Evolutionary conservation across 2,888 invertebrate genomes (phyloP).

Genomic region (Diarsia dahlii): DNA sequence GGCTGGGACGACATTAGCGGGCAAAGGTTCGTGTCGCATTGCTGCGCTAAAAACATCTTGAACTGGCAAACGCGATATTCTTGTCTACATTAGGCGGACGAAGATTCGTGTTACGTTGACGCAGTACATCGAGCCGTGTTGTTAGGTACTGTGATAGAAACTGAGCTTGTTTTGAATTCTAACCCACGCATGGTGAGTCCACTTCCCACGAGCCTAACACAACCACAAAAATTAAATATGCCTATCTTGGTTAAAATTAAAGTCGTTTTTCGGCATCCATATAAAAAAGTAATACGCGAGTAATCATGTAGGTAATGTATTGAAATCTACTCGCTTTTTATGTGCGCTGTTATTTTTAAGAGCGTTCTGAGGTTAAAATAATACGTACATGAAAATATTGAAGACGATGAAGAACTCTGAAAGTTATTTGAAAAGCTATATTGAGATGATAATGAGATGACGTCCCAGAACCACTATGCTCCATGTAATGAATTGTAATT

Average conservation of each 20-base stretch:
- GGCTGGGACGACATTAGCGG: too few relatives aligned
- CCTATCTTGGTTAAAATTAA: constrained; percentile 43
- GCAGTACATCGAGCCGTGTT: too few relatives aligned
- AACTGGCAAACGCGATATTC: too few relatives aligned
- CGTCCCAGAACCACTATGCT: too few relatives aligned
- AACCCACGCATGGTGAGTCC: too few relatives aligned
- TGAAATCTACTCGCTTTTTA: constrained; percentile 54
- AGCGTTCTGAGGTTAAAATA: constrained; percentile 33
- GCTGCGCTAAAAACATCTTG: too few relatives aligned
- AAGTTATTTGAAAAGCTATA: not conserved
- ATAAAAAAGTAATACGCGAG: constrained; percentile 45
- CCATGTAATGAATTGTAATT: too few relatives aligned
- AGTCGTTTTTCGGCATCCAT: constrained; percentile 36
- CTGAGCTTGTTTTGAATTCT: too few relatives aligned
- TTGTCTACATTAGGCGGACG: too few relatives aligned
- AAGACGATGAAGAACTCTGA: not conserved
- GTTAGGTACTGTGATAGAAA: too few relatives aligned
- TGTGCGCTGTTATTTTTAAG: constrained; percentile 51
- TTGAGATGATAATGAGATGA: not conserved
- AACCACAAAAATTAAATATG: constrained; percentile 5
- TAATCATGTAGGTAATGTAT: constrained; percentile 44
- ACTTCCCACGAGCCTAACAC: not conserved
- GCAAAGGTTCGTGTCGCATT: too few relatives aligned
- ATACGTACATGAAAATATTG: constrained; percentile 35
- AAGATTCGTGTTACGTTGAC: too few relatives aligned